These are phyloP conservation scores for Eilema sororculum DNA, from an alignment of 2,888 invertebrate genomes.

Conservation along the genomic window DNA sequence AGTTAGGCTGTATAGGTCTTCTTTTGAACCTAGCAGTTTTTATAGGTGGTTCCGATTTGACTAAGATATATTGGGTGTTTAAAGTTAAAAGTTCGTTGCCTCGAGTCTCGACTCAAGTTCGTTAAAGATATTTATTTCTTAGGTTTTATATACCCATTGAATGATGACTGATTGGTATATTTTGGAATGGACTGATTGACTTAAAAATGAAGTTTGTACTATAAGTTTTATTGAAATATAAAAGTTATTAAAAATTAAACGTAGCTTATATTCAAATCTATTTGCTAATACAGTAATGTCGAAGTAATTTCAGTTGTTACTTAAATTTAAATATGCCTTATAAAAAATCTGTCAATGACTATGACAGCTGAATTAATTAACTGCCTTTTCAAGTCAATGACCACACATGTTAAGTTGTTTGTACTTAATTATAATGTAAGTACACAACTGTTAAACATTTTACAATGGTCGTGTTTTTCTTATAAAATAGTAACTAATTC, in stretches of 20 bases:
- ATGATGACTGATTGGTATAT: background rate
- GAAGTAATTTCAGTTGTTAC: slow-evolving; percentile 3
- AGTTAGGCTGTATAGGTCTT: background rate
- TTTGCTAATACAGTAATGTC: slow-evolving; percentile 10
- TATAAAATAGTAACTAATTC: slow-evolving; percentile 9
- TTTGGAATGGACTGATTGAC: no score
- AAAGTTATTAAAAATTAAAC: background rate
- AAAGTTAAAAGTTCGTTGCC: slow-evolving; percentile 14
- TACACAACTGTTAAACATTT: slow-evolving; percentile 31
- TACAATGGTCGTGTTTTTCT: slow-evolving; percentile 16
- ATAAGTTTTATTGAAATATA: background rate
- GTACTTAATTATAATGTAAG: slow-evolving; percentile 31
- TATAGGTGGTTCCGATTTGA: background rate
- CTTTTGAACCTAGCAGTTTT: background rate
- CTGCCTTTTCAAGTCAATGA: slow-evolving; percentile 53
- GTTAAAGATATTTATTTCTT: slow-evolving; percentile 8
- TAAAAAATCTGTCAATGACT: slow-evolving; percentile 42
- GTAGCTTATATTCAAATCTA: background rate
- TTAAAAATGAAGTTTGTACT: background rate
- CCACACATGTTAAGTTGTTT: slow-evolving; percentile 49
- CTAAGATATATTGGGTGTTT: slow-evolving; percentile 15
- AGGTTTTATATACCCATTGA: background rate
- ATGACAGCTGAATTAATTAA: slow-evolving; percentile 48
- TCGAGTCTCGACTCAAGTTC: slow-evolving; percentile 29
- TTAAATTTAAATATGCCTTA: slow-evolving; percentile 8